phyloP scores from a whole-genome alignment of 1,140 invertebrate genomes.

The Zaprionus inermis region DNA sequence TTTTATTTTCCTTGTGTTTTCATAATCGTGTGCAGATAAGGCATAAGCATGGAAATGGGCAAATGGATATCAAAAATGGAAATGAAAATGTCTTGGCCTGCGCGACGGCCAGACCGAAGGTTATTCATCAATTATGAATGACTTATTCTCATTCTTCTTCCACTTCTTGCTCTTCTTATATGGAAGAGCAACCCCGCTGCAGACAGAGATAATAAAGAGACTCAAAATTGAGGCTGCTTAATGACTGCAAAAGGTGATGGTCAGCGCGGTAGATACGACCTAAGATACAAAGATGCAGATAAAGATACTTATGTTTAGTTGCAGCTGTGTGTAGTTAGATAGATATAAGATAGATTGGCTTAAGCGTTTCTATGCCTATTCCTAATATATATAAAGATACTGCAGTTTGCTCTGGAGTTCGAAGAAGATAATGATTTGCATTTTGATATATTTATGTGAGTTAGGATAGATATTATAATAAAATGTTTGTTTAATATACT shows the following conservation, averaged over 20 bases:
- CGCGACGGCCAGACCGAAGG: slow-evolving; percentile 8
- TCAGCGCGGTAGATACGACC: background rate
- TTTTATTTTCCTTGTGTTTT: slow-evolving; percentile 50
- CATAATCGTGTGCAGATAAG: slow-evolving; percentile 54
- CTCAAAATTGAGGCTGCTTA: slow-evolving; percentile 63
- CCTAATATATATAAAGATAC: no score
- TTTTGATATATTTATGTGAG: background rate
- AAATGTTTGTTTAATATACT: no score
- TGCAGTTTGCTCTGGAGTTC: no score
- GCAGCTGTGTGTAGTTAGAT: background rate
- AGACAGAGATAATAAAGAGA: slow-evolving; percentile 24
- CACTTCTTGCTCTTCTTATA: slow-evolving; percentile 5
- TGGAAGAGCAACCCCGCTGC: slow-evolving; percentile 17
- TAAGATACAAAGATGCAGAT: slow-evolving; percentile 27
- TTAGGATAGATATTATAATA: no score
- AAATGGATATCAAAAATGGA: background rate
- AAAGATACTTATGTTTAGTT: background rate
- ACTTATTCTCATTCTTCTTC: slow-evolving; percentile 20
- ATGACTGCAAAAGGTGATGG: slow-evolving; percentile 62
- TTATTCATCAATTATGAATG: slow-evolving; percentile 76
- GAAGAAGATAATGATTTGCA: no score
- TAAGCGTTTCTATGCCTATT: background rate
- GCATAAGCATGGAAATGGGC: slow-evolving; percentile 44
- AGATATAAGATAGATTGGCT: background rate
- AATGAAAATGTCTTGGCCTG: slow-evolving; percentile 55